These are phyloP conservation scores for Phalera bucephala DNA, from an alignment of 2,888 invertebrate species.

Conservation along the genomic window DNA sequence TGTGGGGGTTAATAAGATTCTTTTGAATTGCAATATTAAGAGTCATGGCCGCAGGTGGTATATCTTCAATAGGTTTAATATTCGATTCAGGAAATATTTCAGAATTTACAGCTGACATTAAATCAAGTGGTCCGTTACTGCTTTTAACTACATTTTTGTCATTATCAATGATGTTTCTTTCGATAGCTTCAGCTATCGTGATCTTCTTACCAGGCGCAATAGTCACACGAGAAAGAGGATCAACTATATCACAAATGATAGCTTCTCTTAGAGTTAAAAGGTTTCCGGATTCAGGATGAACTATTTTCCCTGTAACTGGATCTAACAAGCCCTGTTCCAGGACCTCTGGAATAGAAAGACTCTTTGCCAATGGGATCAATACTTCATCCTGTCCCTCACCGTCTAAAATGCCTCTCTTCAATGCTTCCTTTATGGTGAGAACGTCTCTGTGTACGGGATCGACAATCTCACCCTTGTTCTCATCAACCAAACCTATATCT, in stretches of 20 bases:
- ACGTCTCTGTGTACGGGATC: conserved; percentile 93
- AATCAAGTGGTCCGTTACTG: conserved; percentile 83
- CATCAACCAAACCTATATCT: conserved; percentile 86
- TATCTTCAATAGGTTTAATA: conserved; percentile 67
- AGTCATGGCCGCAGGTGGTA: conserved; percentile 93
- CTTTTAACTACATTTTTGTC: conserved; percentile 87
- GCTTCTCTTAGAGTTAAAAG: conserved; percentile 91
- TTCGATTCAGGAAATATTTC: conserved; percentile 83
- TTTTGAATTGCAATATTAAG: conserved; percentile 90
- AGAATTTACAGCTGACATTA: conserved; percentile 88
- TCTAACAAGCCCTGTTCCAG: conserved; percentile 94
- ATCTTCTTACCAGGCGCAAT: conserved; percentile 85
- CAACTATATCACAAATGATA: conserved; percentile 93
- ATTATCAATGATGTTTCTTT: conserved; percentile 87
- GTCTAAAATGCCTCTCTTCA: conserved; percentile 92
- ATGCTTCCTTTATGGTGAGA: conserved; percentile 92
- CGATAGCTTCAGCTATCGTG: conserved; percentile 90
- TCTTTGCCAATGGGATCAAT: conserved; percentile 90
- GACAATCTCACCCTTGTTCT: conserved; percentile 88
- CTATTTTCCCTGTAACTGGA: conserved; percentile 86
- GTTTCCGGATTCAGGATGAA: conserved; percentile 94
- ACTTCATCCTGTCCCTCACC: conserved; percentile 89
- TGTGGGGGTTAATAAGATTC: conserved; percentile 87
- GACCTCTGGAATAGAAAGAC: conserved; percentile 92
- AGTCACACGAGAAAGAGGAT: conserved; percentile 89